Conservation (phyloP, 2,888 invertebrate genomes). For the Caenorhabditis japonica region DNA sequence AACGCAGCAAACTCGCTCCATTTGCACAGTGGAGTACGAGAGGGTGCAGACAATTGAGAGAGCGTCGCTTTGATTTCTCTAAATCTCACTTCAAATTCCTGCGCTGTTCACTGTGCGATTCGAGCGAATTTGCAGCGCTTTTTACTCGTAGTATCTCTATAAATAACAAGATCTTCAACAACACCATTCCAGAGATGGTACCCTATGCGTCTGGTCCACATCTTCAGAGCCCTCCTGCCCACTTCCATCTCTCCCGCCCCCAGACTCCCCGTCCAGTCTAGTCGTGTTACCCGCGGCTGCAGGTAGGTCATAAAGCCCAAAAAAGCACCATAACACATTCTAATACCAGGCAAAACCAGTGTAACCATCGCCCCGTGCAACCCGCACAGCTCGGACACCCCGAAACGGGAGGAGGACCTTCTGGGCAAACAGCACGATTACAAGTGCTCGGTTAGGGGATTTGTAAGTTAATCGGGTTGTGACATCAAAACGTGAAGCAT, state of each 20-base stretch:
- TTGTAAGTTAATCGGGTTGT: slow-evolving; percentile 48
- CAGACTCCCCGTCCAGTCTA: slow-evolving; percentile 62
- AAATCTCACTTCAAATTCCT: not conserved
- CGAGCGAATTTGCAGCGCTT: no score
- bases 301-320: slow-evolving; percentile 19
- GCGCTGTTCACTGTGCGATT: no score
- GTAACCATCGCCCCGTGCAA: slow-evolving; percentile 64
- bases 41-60: not conserved
- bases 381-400: slow-evolving; percentile 51
- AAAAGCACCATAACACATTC: no score
- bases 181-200: slow-evolving; percentile 57
- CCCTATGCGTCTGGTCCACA: slow-evolving; percentile 64
- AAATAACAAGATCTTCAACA: not conserved
- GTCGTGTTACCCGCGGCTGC: slow-evolving; percentile 62
- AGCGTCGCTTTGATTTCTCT: not conserved
- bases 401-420: slow-evolving; percentile 55
- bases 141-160: not conserved
- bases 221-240: slow-evolving; percentile 62
- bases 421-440: slow-evolving; percentile 52
- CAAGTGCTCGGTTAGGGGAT: slow-evolving; percentile 56
- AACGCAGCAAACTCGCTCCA: no score
- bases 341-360: slow-evolving; percentile 51
- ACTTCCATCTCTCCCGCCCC: slow-evolving; percentile 64
- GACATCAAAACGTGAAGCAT: no score
- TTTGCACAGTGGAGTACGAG: no score